Percentiles rank a stretch among this genome's conserved stretches.
phyloP scores from a whole-genome alignment of 1,140 invertebrate species.

The Helicoverpa armigera region DNA sequence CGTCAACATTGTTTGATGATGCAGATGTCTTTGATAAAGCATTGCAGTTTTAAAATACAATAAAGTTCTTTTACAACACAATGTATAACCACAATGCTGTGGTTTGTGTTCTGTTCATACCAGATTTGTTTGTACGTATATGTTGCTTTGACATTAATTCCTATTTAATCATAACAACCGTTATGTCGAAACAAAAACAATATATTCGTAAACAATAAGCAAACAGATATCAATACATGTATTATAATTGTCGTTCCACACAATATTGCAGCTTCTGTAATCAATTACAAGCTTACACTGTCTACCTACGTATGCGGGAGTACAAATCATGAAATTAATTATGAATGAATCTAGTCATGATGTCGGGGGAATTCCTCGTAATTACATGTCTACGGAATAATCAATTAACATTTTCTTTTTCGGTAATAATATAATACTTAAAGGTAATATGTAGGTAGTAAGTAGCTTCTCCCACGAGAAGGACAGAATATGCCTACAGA shows the following conservation, averaged over 20 bases:
- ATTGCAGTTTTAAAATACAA: no score
- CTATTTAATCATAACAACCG: no score
- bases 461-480: no score
- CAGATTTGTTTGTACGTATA: no score
- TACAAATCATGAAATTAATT: slow-evolving; percentile 46
- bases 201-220: background rate
- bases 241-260: slow-evolving; percentile 13
- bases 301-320: slow-evolving; percentile 2
- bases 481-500: no score
- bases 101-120: no score
- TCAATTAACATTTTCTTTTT: background rate
- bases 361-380: background rate
- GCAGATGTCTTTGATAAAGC: no score
- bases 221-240: background rate
- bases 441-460: no score
- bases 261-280: slow-evolving; percentile 41
- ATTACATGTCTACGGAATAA: background rate
- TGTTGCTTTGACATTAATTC: no score
- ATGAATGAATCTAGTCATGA: slow-evolving; percentile 37
- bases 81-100: no score
- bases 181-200: background rate
- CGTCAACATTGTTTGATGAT: no score
- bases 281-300: slow-evolving; percentile 42
- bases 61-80: no score
- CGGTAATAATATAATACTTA: background rate